Evolutionary conservation across 2,113 vertebrate species (phyloP).

Genomic region (Poeciliopsis occidentalis): DNA sequence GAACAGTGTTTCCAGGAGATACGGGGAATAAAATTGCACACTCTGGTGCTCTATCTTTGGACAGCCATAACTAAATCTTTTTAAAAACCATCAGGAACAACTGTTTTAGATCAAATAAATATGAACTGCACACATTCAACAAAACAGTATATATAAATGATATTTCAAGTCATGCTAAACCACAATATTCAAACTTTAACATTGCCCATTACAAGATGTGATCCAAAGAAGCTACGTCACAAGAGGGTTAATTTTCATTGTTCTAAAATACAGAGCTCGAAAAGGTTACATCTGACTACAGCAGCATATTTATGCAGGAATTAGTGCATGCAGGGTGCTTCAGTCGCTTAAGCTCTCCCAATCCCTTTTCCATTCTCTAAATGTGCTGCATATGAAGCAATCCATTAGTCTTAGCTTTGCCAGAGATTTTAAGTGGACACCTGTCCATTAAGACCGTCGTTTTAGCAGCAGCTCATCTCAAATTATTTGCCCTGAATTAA

Average conservation of each 20-base stretch:
- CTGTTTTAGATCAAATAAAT: neutral
- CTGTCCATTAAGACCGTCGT: slow-evolving; percentile 82
- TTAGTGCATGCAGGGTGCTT: slow-evolving; percentile 70
- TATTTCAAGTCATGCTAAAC: neutral
- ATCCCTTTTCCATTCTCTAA: slow-evolving; percentile 80
- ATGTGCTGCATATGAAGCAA: slow-evolving; percentile 82
- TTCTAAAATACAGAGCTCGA: slow-evolving; percentile 52
- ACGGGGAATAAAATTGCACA: neutral
- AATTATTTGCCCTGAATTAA: slow-evolving; percentile 81
- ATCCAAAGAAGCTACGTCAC: slow-evolving; percentile 19
- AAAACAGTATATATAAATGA: neutral
- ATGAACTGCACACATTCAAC: neutral
- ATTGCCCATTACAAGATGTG: slow-evolving; percentile 3
- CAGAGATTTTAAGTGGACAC: slow-evolving; percentile 84
- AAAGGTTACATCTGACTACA: slow-evolving; percentile 72
- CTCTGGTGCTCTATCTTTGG: no score
- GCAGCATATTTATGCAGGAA: slow-evolving; percentile 77
- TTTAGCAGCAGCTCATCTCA: slow-evolving; percentile 73
- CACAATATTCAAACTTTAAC: neutral
- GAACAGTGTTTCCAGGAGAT: neutral
- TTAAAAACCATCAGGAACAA: no score
- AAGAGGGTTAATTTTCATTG: slow-evolving; percentile 63
- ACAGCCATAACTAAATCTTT: no score
- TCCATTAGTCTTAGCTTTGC: slow-evolving; percentile 85
- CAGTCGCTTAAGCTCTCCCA: slow-evolving; percentile 79